phyloP scores from a whole-genome alignment of 2,888 invertebrate genomes.

The Lasioglossum calceatum region DNA sequence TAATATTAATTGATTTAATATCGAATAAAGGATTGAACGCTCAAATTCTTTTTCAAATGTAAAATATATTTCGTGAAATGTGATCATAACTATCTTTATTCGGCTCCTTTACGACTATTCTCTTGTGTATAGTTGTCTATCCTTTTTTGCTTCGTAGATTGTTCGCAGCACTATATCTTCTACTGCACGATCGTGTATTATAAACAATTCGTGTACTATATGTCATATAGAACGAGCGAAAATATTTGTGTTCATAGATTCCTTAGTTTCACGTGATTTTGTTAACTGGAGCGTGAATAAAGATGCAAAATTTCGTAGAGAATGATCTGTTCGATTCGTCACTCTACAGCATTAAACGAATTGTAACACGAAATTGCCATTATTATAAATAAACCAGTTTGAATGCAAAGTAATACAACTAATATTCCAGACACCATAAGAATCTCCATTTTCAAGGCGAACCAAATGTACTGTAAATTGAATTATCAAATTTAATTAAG shows the following conservation, averaged over 20 bases:
- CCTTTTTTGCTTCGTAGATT: constrained; percentile 56
- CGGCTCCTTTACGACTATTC: constrained; percentile 44
- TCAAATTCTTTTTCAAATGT: background rate
- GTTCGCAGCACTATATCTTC: constrained; percentile 54
- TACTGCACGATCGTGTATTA: constrained; percentile 57
- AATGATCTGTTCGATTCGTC: background rate
- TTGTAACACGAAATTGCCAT: background rate
- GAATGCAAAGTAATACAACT: background rate
- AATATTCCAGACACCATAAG: background rate
- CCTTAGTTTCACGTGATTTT: constrained; percentile 17
- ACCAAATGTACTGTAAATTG: background rate
- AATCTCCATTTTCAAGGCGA: background rate
- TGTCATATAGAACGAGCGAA: constrained; percentile 35
- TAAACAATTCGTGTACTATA: constrained; percentile 52
- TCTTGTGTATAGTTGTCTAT: constrained; percentile 63
- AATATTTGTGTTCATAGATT: constrained; percentile 28
- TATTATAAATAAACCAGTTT: background rate
- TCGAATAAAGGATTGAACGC: background rate
- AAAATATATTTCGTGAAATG: background rate
- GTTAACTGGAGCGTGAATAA: constrained; percentile 7
- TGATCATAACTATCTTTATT: constrained; percentile 45
- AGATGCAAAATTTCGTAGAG: background rate
- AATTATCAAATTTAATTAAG: background rate
- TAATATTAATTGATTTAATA: background rate
- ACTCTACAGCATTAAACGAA: constrained; percentile 21